Evolutionary conservation across 2,113 vertebrate species (phyloP).

Genomic region (Donacobius atricapilla): DNA sequence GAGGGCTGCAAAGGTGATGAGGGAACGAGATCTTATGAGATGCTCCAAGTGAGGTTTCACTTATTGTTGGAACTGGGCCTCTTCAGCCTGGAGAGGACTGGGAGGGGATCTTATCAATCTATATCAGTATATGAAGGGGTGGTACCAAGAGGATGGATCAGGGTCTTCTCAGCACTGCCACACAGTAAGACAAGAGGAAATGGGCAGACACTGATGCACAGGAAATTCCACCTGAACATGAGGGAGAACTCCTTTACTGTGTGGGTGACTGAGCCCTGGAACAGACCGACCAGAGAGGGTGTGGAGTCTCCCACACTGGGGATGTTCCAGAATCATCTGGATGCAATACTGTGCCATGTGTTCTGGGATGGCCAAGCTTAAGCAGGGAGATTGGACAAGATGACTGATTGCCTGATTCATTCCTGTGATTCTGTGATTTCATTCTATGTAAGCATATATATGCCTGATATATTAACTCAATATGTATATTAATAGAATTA

Average conservation of each 20-base stretch:
- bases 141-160: neutral
- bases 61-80: too few species aligned
- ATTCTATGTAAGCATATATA: neutral
- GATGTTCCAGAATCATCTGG: neutral
- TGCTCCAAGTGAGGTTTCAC: neutral
- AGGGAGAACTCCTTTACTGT: neutral
- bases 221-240: neutral
- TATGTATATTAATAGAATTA: neutral
- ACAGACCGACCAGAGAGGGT: neutral
- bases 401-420: neutral
- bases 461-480: neutral
- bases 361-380: neutral
- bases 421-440: neutral
- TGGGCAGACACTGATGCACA: neutral
- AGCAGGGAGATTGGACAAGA: neutral
- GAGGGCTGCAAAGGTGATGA: neutral
- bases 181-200: neutral
- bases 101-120: neutral
- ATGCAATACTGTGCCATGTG: neutral
- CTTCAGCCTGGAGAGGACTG: neutral
- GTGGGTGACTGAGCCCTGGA: accelerated
- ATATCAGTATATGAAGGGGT: neutral
- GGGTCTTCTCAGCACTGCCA: neutral
- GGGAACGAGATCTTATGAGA: neutral
- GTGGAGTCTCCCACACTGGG: too few species aligned